phyloP scores from a whole-genome alignment of 2,113 vertebrate species.

The Pterocles orientalis region DNA sequence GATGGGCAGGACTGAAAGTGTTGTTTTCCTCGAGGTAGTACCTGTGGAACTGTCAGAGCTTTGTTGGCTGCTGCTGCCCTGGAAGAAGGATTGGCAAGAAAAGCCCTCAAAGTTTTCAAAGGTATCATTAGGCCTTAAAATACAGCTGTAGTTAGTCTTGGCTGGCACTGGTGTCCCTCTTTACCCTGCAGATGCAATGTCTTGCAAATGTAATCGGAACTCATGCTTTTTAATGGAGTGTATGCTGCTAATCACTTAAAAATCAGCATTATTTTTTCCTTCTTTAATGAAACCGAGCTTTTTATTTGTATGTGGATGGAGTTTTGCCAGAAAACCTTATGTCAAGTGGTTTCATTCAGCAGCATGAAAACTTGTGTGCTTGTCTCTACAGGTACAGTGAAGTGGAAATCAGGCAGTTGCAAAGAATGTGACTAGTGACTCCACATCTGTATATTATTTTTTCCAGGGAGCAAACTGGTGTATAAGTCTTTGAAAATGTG shows the following conservation, averaged over 20 bases:
- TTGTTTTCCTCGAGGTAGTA: neutral
- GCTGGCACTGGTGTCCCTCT: neutral
- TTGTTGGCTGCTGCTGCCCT: neutral
- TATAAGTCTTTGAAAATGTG: neutral
- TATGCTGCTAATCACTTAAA: neutral
- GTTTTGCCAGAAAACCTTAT: slow-evolving; percentile 42
- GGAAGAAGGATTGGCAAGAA: neutral
- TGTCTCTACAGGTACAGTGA: slow-evolving; percentile 47
- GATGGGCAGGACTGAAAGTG: neutral
- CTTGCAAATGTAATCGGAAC: slow-evolving; percentile 12
- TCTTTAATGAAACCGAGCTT: slow-evolving; percentile 1
- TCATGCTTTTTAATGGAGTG: neutral
- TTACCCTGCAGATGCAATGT: neutral
- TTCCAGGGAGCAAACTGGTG: neutral
- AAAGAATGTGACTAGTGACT: slow-evolving; percentile 28
- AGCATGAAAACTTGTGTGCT: neutral
- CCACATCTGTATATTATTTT: neutral
- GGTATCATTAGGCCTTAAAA: neutral
- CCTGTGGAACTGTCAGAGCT: neutral
- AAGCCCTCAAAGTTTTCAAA: neutral
- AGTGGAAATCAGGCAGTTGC: slow-evolving; percentile 17
- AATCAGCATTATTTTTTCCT: neutral
- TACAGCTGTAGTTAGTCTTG: neutral
- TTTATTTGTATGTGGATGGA: slow-evolving; percentile 22
- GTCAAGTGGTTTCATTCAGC: slow-evolving; percentile 58